phyloP scores from a whole-genome alignment of 1,140 invertebrate species.

The Drosophila albomicans region DNA sequence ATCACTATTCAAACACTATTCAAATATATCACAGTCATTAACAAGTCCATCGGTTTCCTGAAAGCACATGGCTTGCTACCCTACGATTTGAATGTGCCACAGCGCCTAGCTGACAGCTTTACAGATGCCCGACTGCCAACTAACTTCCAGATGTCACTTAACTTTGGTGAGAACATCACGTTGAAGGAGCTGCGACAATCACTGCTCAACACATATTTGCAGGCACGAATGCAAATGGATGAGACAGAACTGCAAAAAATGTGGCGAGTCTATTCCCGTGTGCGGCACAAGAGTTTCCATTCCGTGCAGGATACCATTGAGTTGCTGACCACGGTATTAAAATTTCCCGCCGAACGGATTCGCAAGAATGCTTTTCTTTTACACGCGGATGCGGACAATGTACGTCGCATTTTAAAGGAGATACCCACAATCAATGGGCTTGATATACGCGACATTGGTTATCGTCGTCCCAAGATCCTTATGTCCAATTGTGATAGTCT shows the following conservation, averaged over 20 bases:
- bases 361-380: slow-evolving; percentile 86
- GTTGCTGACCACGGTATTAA: slow-evolving; percentile 85
- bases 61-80: slow-evolving; percentile 67
- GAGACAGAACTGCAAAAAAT: slow-evolving; percentile 85
- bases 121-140: slow-evolving; percentile 56
- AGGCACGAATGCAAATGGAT: slow-evolving; percentile 85
- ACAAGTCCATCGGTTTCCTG: slow-evolving; percentile 66
- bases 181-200: slow-evolving; percentile 85
- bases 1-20: slow-evolving; percentile 85
- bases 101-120: slow-evolving; percentile 68
- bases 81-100: slow-evolving; percentile 70
- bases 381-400: slow-evolving; percentile 86
- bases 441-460: slow-evolving; percentile 85
- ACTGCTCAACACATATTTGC: slow-evolving; percentile 85
- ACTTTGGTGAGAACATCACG: slow-evolving; percentile 71
- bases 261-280: slow-evolving; percentile 85
- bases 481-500: slow-evolving; percentile 86
- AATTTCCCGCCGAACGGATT: slow-evolving; percentile 85
- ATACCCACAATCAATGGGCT: slow-evolving; percentile 85
- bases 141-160: slow-evolving; percentile 47
- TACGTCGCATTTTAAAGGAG: slow-evolving; percentile 86
- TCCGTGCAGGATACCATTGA: slow-evolving; percentile 85
- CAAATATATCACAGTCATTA: slow-evolving; percentile 84
- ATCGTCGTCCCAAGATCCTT: slow-evolving; percentile 86
- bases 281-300: slow-evolving; percentile 86